phyloP scores from a whole-genome alignment of 2,888 invertebrate species.

The Ichneumoninae sp. region DNA sequence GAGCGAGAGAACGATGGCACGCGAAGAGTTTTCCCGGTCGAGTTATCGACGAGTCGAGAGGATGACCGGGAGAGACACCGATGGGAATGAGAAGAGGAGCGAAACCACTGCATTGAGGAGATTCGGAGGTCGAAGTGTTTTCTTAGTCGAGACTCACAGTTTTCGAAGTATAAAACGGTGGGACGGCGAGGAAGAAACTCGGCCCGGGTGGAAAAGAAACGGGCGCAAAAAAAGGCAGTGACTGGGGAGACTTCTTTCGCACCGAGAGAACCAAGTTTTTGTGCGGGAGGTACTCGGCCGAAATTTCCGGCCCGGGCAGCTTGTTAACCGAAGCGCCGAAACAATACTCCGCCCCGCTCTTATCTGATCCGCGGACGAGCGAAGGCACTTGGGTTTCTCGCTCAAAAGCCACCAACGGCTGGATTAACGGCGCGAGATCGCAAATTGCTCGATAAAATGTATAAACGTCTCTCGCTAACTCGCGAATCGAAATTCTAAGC shows the following conservation, averaged over 20 bases:
- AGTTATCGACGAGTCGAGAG: slow-evolving; percentile 34
- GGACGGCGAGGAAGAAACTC: slow-evolving; percentile 30
- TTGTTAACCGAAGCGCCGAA: slow-evolving; percentile 54
- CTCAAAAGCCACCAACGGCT: neutral
- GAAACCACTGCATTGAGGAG: neutral
- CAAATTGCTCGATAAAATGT: slow-evolving; percentile 4
- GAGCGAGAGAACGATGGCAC: slow-evolving; percentile 7
- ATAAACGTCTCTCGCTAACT: neutral
- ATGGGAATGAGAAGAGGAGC: neutral
- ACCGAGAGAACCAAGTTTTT: slow-evolving; percentile 31
- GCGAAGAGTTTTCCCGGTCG: slow-evolving; percentile 29
- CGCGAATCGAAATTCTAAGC: neutral
- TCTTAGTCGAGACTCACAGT: slow-evolving; percentile 16
- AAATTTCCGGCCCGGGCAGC: slow-evolving; percentile 45
- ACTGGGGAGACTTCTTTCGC: neutral
- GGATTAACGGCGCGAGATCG: slow-evolving; percentile 6
- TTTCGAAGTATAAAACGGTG: neutral
- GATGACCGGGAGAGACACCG: neutral
- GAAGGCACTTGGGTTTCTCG: neutral
- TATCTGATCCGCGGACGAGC: slow-evolving; percentile 51
- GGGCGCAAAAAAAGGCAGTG: slow-evolving; percentile 13
- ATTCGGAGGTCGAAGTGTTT: slow-evolving; percentile 34
- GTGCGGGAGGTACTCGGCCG: slow-evolving; percentile 15
- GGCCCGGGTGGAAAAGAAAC: slow-evolving; percentile 15
- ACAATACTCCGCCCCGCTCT: slow-evolving; percentile 44